Evolutionary conservation across 1,140 invertebrate species (phyloP).

Genomic region (Aphaenogaster ashmeadi): DNA sequence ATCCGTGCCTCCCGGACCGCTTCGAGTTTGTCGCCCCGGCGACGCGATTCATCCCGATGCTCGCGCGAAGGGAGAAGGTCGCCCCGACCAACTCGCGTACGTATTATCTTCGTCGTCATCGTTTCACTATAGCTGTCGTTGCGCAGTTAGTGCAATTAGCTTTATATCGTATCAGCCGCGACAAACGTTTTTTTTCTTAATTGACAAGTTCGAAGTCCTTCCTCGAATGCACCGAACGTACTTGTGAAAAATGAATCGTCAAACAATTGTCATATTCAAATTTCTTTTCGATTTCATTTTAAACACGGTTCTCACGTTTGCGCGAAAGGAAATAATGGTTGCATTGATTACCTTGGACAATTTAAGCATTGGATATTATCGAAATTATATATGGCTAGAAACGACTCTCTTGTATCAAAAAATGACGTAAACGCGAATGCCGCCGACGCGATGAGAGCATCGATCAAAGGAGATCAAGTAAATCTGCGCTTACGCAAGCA

Average conservation of each 20-base stretch:
- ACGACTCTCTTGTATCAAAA: background rate
- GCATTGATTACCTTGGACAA: background rate
- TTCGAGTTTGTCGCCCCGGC: background rate
- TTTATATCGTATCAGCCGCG: background rate
- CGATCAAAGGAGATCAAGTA: background rate
- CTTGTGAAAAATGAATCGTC: background rate
- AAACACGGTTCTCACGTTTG: background rate
- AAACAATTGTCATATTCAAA: background rate
- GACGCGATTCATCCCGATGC: constrained; percentile 5
- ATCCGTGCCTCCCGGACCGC: background rate
- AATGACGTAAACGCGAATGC: background rate
- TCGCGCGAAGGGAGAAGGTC: constrained; percentile 17
- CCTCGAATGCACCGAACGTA: background rate
- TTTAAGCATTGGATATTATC: background rate
- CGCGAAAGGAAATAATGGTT: background rate
- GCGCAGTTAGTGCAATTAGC: background rate
- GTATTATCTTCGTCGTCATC: constrained; percentile 31
- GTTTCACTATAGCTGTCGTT: background rate
- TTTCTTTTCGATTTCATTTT: background rate
- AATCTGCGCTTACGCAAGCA: background rate
- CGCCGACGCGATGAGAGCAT: constrained; percentile 9
- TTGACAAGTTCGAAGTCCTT: background rate
- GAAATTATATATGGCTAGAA: background rate
- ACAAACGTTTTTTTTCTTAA: background rate
- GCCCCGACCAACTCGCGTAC: constrained; percentile 6